These are phyloP conservation scores for Phylloscopus whistleri DNA, from an alignment of 2,113 vertebrate genomes.

Conservation along the genomic window DNA sequence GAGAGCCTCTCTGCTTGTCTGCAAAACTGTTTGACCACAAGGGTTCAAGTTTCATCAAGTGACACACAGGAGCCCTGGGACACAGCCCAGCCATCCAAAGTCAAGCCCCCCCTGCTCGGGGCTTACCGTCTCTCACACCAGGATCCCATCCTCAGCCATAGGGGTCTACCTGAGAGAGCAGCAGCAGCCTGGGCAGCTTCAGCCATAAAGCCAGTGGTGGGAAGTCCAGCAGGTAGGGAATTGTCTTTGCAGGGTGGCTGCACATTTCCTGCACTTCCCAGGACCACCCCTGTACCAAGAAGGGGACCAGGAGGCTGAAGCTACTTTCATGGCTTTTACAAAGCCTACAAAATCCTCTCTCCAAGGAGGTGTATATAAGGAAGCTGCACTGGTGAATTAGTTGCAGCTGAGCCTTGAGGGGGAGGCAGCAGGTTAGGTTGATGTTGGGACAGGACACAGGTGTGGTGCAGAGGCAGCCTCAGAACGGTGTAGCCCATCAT, in stretches of 20 bases:
- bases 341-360: neutral
- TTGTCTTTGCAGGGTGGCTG: neutral
- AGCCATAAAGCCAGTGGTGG: neutral
- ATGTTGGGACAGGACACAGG: neutral
- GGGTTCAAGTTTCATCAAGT: neutral
- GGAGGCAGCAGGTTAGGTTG: neutral
- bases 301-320: accelerated
- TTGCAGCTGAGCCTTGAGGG: neutral
- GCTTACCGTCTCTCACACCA: neutral
- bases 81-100: neutral
- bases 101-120: accelerated
- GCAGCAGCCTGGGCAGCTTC: neutral
- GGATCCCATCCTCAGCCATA: neutral
- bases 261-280: accelerated
- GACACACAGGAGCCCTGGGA: neutral
- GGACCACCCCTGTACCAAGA: accelerated
- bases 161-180: neutral
- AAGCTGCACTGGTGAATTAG: neutral
- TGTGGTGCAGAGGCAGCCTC: neutral
- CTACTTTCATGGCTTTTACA: neutral
- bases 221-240: neutral
- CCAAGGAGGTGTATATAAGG: neutral
- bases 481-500: accelerated
- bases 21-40: neutral
- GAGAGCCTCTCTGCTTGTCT: neutral